Base-by-base conservation (phyloP, 2,888 invertebrate genomes). In the Tenthredo amoena region DNA sequence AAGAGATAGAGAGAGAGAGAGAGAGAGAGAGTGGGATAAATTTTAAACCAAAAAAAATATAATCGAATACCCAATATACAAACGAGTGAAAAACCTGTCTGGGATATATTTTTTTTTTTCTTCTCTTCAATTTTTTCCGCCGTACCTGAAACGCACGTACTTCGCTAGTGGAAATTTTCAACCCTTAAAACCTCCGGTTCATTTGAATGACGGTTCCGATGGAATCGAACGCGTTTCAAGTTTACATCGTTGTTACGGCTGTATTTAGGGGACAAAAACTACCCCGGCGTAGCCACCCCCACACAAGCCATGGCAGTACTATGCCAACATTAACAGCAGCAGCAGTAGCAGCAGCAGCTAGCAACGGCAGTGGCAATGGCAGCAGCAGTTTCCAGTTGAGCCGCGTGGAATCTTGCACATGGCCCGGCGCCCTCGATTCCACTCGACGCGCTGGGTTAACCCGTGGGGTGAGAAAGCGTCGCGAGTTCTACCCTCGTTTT, bases 371-470 rank as follows among this genome's bases (percentile, higher is more conserved):
- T 62, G 65, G 50, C 50, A 72, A 62, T 72, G 26, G 83, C 79
- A 85, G 76, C 83, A 85, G 85, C 82, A 81, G 87, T 85, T 86
- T 86, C 72, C 77, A 85, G 85, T 85, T 86, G 87, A 86, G 84
- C 87, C 86, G 85, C 85, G 87, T 86, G 87, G 87, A 87, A 85
- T 85, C 85, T 85, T 72, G 86, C 85, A 86, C 87, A 86, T 88
- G 87, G 85, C 84, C 83, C 68, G 62, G 31, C 77, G 77, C 77
- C 50, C 77, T 50, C 76, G 50, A 76, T 50, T 50, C 50, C 50
- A 40, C 37, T n/a, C 43, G 65, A 40, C 10, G 26, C 68, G 9
- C 43, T 18, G 68, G 68, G 68, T 81, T 81, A 83, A 83, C 68
- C 68, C 31, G 43, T 47, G 47, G 68, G 68, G 83, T 37, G 68